Percentiles rank a stretch among this genome's conserved stretches.
These are phyloP conservation scores for Ceuthmochares aereus DNA, from an alignment of 2,113 vertebrate species.

Conservation along the genomic window DNA sequence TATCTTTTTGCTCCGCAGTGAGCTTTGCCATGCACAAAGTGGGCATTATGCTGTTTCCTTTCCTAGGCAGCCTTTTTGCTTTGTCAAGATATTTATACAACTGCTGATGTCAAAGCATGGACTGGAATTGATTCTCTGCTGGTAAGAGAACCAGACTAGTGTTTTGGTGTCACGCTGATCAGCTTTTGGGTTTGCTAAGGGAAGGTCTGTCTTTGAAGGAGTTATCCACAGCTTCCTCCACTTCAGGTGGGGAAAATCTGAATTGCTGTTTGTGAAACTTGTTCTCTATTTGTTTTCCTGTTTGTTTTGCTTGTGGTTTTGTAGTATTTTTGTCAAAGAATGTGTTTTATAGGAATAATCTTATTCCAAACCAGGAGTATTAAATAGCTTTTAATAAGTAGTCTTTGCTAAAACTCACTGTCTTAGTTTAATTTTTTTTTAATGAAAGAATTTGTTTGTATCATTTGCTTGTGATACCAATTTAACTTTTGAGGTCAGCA, in stretches of 20 bases:
- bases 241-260: neutral
- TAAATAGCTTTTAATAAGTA: neutral
- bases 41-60: neutral
- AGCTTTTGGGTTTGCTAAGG: neutral
- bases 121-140: neutral
- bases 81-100: neutral
- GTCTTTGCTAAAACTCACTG: neutral
- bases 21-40: neutral
- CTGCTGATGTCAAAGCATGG: accelerated
- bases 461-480: neutral
- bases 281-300: neutral
- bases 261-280: neutral
- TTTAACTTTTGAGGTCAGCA: neutral
- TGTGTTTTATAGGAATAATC: neutral
- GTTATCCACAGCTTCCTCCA: neutral
- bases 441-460: neutral
- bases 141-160: neutral
- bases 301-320: neutral
- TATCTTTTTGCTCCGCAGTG: neutral
- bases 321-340: neutral
- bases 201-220: neutral
- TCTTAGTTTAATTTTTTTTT: neutral
- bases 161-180: neutral
- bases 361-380: neutral
- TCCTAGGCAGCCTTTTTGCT: neutral